A percentile compares a stretch with the other conserved stretches of the same genome.
These are phyloP conservation scores for Lampris megalopsis DNA, from an alignment of 2,113 vertebrate genomes.

Conservation along the genomic window DNA sequence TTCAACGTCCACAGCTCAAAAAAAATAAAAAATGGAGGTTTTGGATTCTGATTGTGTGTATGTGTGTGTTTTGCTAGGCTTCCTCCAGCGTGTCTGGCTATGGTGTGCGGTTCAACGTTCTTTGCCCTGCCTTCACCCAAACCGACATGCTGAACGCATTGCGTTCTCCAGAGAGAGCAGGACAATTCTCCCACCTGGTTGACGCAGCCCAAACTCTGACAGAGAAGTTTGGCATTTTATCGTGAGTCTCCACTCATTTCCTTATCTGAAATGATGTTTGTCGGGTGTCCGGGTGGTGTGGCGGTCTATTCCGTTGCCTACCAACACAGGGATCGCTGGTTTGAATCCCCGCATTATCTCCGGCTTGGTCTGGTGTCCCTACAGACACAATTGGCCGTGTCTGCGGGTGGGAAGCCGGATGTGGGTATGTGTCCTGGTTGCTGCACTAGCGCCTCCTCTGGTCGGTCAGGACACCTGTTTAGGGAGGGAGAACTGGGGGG, in stretches of 20 bases:
- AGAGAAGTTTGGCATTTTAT: slow-evolving; percentile 18
- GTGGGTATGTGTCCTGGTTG: too few species aligned
- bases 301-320: not conserved
- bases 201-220: accelerated
- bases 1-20: not conserved
- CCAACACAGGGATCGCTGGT: not conserved
- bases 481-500: too few species aligned
- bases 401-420: too few species aligned
- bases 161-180: not conserved
- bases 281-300: too few species aligned
- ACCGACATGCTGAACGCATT: slow-evolving; percentile 58
- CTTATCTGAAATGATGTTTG: not conserved
- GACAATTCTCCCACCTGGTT: slow-evolving; percentile 42
- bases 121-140: slow-evolving; percentile 76
- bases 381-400: too few species aligned
- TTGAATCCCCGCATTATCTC: too few species aligned
- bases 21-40: too few species aligned
- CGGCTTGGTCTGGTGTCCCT: too few species aligned
- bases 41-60: not conserved
- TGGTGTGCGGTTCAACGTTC: slow-evolving; percentile 74
- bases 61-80: slow-evolving; percentile 37
- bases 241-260: slow-evolving; percentile 57
- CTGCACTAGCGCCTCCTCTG: too few species aligned
- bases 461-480: too few species aligned
- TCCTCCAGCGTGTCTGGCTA: slow-evolving; percentile 45